Evolutionary conservation across 2,888 invertebrate genomes (phyloP), one percentile per base, ranked within the genome.

Genomic region (Sinhomidia bicolor): DNA sequence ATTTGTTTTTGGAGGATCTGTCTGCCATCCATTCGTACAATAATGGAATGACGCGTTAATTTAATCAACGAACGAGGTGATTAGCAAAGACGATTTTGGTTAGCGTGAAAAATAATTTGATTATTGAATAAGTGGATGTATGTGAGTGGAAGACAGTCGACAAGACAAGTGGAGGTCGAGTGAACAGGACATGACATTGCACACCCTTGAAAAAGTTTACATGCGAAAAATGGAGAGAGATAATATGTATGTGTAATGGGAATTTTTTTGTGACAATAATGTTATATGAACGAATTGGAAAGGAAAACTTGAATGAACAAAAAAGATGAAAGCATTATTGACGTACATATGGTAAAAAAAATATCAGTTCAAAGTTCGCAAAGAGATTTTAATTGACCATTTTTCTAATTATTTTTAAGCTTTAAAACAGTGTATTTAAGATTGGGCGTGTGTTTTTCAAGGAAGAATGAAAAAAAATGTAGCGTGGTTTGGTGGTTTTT

Each of bases 81-180:
- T 74, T 74, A 74, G 23, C 47, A 74, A 74, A 23, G 74, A 1
- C 20, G 23, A 60, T 9, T 44, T 74, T 17, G 44, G 17, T 44
- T 74, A 44, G 44, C 44, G 20, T 74, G 47, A 74, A 74, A 74
- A 74, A 74, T 36, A 10, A 68, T 74, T 74, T 26, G 26, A 74
- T 74, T 74, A n/a, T 47, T 74, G 47, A 74, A 74, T 12, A 26
- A 26, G 23, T 44, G 74, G 3, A 32, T 3, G 36, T 36, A 54
- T 54, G 60, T 26, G 17, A 60, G 5, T 12, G 36, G 32, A 44
- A 74, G 74, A 74, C 74, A 74, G 74, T 17, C 14, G 12, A 74
- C 74, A 74, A 74, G 74, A 44, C 74, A 74, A 74, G 74, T 74
- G 47, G 26, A 74, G 74, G 74, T 44, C 74, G 26, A 65, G 5